Base-by-base conservation (phyloP, 2,797 vertebrate genomes). In the Steatocranus sp. region DNA sequence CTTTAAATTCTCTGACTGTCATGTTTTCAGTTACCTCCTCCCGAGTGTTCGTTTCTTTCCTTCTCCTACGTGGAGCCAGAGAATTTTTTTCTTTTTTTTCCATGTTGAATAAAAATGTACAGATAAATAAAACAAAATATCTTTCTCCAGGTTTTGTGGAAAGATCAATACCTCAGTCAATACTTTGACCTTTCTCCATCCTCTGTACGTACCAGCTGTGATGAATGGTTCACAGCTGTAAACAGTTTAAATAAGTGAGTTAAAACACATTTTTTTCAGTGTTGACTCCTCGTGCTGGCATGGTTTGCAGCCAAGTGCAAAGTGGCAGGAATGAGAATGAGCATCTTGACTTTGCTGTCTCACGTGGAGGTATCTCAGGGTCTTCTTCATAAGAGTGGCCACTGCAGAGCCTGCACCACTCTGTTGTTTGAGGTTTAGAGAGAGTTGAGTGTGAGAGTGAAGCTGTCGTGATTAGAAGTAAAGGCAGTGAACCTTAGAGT, bases 321-420 rank as follows among this genome's bases (percentile, higher is more conserved):
- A 30, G 53, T 56, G 58, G 18, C 2, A 0, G n/a, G 34, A 63
- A 38, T 20, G 58, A 63, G 58, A 36, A 36, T 36, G 25, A 56
- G 53, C 8, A 30, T 58, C 54, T 58, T 9, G 49, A 10, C n/a
- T 20, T 20, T 15, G 53, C 0, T 9, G 53, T 0, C 7, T 38
- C 34, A 66, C 0, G 3, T 23, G 34, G 3, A 23, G 36, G n/a
- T 0, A 41, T 15, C 34, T 23, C n/a, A 1, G 36, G 1, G 36
- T 66, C 61, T 23, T 9, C 32, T 63, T 63, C 58, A 32, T 38
- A 63, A 63, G 32, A 36, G 4, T 8, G 32, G 58, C 30, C 54
- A 11, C 54, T 58, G 54, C 27, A 4, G 54, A 58, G 10, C 30
- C 30, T 34, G 56, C 56, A n/a, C 56, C 17, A 1, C 30, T 11